phyloP scores from a whole-genome alignment of 2,113 vertebrate genomes.

The Clarias macrocephalus region DNA sequence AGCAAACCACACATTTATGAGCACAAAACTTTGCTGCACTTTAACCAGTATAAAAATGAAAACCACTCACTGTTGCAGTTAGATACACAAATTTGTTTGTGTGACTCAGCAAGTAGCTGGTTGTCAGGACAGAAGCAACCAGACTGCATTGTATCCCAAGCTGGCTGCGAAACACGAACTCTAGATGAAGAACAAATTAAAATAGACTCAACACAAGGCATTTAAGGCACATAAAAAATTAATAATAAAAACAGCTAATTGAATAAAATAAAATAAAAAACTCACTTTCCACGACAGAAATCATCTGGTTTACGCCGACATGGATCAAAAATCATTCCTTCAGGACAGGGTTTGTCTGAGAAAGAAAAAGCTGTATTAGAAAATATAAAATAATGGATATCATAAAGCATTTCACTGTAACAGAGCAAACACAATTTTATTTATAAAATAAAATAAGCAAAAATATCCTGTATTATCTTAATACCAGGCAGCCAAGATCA shows the following conservation, averaged over 20 bases:
- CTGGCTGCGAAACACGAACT: background rate
- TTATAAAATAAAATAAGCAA: too few relatives aligned
- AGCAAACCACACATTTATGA: background rate
- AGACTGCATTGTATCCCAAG: background rate
- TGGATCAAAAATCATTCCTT: conserved; percentile 60
- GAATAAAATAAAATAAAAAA: too few relatives aligned
- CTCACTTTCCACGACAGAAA: conserved; percentile 68
- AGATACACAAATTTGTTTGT: conserved; percentile 62
- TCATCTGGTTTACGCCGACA: conserved; percentile 51
- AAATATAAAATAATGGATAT: background rate
- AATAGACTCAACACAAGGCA: background rate
- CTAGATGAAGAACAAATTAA: conserved; percentile 33
- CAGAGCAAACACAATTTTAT: background rate
- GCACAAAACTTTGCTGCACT: background rate
- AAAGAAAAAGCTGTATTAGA: background rate
- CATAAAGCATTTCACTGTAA: background rate
- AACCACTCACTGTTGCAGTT: conserved; percentile 64
- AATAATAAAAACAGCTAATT: too few relatives aligned
- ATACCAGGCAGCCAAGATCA: background rate
- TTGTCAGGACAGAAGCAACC: conserved; percentile 68
- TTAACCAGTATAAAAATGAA: background rate
- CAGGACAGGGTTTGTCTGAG: conserved; percentile 41
- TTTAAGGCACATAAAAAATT: background rate
- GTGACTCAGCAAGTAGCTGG: conserved; percentile 49
- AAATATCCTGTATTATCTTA: background rate